Evolutionary conservation across 2,113 vertebrate genomes (phyloP), one percentile per base, ranked within the genome.

Genomic region (Anas platyrhynchos): DNA sequence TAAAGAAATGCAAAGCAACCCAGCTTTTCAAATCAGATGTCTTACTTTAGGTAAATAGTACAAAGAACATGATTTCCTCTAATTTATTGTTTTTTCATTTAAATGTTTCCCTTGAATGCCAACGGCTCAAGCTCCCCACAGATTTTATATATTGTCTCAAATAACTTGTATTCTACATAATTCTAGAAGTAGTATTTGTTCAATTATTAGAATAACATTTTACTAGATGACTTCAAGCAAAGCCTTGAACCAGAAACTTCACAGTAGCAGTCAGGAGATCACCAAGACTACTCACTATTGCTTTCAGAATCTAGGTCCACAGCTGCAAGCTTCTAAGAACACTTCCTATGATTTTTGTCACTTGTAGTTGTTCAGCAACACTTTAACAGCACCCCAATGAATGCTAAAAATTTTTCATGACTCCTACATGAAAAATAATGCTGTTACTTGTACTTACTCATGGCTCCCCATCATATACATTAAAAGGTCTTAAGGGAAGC

Each of bases 381-480:
- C 12, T 26, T 43, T 7, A 8, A 65, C 23, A 62, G 43, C 48
- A 79, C 46, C 48, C 56, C 56, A 62, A 38, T 1, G 82, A 21
- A 63, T 0, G n/a, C 8, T 20, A 44, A 23, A 81, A 32, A 52
- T 48, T 48, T 48, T 48, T 48, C 46, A 22, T 21, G 46, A 48
- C 46, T 48, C 46, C 46, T 48, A 48, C 46, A 48, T 21, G 13
- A 72, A 48, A 58, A 82, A 32, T 14, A 78, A 16, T 7, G 36
- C n/a, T 91, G 38, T 11, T 73, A 4, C 17, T 56, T 83, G 15
- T 41, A 69, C 26, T n/a, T 52, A 56, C 2, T 18, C n/a, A 34
- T 31, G 26, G 16, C 44, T 63, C 16, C 18, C 36, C 36, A 67
- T 8, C 22, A 43, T 0, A 0, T 18, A 46, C 34, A 27, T 1